Percentiles rank a stretch among this genome's conserved stretches.
phyloP scores from a whole-genome alignment of 2,797 vertebrate species.

The Sarcoramphus papa region DNA sequence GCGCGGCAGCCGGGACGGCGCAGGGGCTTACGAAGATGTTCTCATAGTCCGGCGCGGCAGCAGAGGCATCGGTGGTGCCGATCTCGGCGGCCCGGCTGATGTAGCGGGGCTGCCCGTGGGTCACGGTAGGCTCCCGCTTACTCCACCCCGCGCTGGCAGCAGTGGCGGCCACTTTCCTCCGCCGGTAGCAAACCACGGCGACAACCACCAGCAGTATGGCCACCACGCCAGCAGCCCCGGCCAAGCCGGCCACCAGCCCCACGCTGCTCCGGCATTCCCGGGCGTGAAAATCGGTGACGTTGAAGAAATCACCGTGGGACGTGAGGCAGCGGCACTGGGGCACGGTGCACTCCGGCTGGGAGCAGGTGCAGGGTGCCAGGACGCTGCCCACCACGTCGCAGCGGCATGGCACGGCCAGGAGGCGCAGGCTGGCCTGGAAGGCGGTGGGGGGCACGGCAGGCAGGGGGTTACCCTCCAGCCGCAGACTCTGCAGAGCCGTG shows the following conservation, averaged over 20 bases:
- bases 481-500: neutral
- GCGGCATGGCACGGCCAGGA: slow-evolving; percentile 21
- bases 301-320: accelerated
- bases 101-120: neutral
- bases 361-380: neutral
- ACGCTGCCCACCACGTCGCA: neutral
- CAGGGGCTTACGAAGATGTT: neutral
- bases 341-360: accelerated
- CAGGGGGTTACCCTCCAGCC: slow-evolving; percentile 28
- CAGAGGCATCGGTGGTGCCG: accelerated
- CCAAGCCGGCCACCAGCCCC: neutral
- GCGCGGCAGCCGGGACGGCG: accelerated
- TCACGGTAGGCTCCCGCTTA: accelerated
- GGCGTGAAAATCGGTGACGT: neutral
- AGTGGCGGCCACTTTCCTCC: slow-evolving; percentile 51
- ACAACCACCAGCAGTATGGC: neutral
- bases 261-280: accelerated
- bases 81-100: neutral
- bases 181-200: slow-evolving; percentile 65
- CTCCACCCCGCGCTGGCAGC: accelerated
- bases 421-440: neutral
- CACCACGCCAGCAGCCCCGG: accelerated
- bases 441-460: neutral
- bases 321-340: neutral
- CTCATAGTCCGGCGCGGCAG: neutral